Conservation (phyloP, 2,888 invertebrate genomes). For the Cordilura impudica region DNA sequence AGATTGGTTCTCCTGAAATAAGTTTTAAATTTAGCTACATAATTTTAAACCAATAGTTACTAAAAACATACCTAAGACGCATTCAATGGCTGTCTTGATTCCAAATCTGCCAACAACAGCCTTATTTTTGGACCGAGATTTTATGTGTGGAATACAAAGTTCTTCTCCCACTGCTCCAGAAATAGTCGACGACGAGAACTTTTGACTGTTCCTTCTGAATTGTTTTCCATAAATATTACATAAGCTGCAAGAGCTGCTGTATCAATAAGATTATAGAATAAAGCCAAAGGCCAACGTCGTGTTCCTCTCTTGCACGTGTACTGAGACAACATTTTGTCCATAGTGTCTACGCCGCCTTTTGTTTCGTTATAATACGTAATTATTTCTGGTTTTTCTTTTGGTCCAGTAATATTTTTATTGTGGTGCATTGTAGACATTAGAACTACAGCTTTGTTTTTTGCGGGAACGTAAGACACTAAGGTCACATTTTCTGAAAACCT, state of each 20-base stretch:
- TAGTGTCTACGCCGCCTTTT: no score
- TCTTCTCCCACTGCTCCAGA: no score
- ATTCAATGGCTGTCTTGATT: no score
- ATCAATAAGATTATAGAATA: not conserved
- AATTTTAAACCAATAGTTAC: not conserved
- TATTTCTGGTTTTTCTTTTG: conserved; percentile 3
- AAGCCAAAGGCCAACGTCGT: not conserved
- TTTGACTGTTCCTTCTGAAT: not conserved
- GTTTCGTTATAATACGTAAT: not conserved
- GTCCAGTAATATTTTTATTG: not conserved
- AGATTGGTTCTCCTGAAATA: not conserved
- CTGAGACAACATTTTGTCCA: no score
- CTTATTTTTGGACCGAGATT: not conserved
- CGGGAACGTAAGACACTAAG: not conserved
- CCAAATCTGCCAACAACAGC: no score
- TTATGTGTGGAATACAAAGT: no score
- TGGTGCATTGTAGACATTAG: not conserved
- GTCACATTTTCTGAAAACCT: not conserved
- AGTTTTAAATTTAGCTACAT: not conserved
- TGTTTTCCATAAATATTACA: not conserved
- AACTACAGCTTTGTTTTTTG: not conserved
- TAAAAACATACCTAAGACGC: no score
- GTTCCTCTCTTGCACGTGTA: conserved; percentile 7
- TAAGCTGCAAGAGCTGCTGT: conserved; percentile 1
- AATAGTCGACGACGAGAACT: not conserved